These are phyloP conservation scores for Myxocyprinus asiaticus DNA, from an alignment of 2,113 vertebrate genomes.

Conservation along the genomic window DNA sequence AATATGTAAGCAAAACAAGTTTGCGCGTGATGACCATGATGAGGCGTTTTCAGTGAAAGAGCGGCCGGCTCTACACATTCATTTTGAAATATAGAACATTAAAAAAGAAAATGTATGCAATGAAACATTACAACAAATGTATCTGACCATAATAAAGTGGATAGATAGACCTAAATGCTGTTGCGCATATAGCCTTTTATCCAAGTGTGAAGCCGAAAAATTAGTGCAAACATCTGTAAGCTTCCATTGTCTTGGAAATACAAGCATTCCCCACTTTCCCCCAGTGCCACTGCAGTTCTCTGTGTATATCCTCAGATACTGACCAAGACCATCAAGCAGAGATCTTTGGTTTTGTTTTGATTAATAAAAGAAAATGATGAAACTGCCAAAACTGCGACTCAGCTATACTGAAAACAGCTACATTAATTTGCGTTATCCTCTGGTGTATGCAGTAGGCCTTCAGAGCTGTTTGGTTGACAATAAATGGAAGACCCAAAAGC, in stretches of 20 bases:
- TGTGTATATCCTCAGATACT: too few relatives aligned
- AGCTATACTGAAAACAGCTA: neutral
- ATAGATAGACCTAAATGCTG: neutral
- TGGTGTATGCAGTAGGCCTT: neutral
- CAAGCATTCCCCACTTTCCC: too few relatives aligned
- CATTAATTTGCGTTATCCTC: neutral
- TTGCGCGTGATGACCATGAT: too few relatives aligned
- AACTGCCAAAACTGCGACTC: neutral
- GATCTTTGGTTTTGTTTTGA: neutral
- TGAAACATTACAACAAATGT: too few relatives aligned
- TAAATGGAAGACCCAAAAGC: neutral
- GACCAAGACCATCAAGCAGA: neutral
- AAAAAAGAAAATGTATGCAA: too few relatives aligned
- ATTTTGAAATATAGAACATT: too few relatives aligned
- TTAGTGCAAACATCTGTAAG: neutral
- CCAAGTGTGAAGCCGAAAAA: neutral
- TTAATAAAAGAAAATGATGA: neutral
- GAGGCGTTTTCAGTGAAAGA: too few relatives aligned
- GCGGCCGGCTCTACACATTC: too few relatives aligned
- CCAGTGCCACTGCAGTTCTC: too few relatives aligned
- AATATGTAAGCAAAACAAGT: too few relatives aligned
- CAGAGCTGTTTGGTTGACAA: neutral
- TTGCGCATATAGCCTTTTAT: neutral
- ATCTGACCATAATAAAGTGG: neutral
- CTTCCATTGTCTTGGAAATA: too few relatives aligned